Evolutionary conservation across 2,113 vertebrate genomes (phyloP).

Genomic region (Chaenocephalus aceratus): DNA sequence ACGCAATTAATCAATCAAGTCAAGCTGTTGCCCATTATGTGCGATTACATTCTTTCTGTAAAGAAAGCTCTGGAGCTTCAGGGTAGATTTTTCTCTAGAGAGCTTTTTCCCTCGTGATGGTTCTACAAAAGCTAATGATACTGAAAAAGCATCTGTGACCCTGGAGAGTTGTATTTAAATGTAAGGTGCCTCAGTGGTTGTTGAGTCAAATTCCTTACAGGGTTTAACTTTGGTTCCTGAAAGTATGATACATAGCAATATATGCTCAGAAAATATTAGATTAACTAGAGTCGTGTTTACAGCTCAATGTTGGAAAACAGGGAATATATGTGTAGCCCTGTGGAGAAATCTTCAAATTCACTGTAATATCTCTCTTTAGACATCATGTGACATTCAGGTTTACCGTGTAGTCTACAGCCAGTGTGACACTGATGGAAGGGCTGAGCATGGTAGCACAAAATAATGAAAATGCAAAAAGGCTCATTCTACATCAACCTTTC

Average conservation of each 20-base stretch:
- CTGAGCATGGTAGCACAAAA: conserved; percentile 23
- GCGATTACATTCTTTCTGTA: conserved; percentile 48
- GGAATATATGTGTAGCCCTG: background rate
- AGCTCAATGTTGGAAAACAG: background rate
- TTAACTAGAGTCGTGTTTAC: background rate
- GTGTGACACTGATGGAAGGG: conserved; percentile 31
- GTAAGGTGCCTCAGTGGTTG: background rate
- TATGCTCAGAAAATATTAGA: background rate
- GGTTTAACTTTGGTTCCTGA: too few species aligned
- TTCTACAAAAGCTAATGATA: conserved; percentile 7
- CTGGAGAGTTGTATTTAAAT: background rate
- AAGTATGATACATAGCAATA: background rate
- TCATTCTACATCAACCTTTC: conserved; percentile 60
- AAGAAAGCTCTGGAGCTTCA: conserved; percentile 49
- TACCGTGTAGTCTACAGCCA: background rate
- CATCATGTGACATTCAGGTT: background rate
- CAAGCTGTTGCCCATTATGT: conserved; percentile 48
- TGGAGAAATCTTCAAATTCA: background rate
- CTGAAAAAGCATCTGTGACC: conserved; percentile 14
- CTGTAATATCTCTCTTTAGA: background rate
- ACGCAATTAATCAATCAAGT: conserved; percentile 71
- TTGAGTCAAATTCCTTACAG: too few species aligned
- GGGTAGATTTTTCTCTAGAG: conserved; percentile 45
- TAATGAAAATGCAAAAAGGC: conserved; percentile 44
- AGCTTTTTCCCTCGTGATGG: conserved; percentile 47